These are phyloP conservation scores for Andinoacara biseriatus DNA, from an alignment of 2,113 vertebrate genomes.

Conservation along the genomic window DNA sequence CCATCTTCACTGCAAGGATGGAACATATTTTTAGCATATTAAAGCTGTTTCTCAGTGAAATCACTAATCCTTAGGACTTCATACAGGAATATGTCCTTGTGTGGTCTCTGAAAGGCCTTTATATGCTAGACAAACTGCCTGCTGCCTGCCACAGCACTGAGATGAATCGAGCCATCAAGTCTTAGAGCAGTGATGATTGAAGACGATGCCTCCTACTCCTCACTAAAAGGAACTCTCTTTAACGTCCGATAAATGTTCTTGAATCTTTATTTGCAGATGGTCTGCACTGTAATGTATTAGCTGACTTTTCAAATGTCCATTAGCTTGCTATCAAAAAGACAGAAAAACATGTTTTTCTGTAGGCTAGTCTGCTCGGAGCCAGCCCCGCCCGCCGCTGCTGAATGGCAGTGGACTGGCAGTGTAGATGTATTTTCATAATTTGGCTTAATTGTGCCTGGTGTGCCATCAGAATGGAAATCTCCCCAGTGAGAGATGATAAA, in stretches of 20 bases:
- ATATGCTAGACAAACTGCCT: conserved; percentile 60
- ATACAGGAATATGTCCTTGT: conserved; percentile 68
- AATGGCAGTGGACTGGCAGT: conserved; percentile 57
- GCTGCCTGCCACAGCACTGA: conserved; percentile 34
- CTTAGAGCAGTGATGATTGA: conserved; percentile 55
- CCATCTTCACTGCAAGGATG: conserved; percentile 52
- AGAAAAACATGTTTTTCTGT: conserved; percentile 50
- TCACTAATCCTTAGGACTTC: conserved; percentile 57
- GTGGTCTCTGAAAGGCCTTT: conserved; percentile 60
- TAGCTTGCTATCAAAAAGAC: conserved; percentile 39
- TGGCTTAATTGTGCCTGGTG: conserved; percentile 77
- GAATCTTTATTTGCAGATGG: conserved; percentile 42
- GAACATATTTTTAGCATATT: conserved; percentile 70
- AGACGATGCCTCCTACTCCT: conserved; percentile 18
- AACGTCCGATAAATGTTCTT: conserved; percentile 28
- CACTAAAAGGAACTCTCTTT: conserved; percentile 34
- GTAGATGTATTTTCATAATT: conserved; percentile 79
- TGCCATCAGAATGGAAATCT: conserved; percentile 76
- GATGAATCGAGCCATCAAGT: conserved; percentile 60
- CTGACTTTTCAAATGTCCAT: conserved; percentile 49
- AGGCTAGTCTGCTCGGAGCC: conserved; percentile 43
- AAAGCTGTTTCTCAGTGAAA: conserved; percentile 68
- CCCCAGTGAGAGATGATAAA: conserved; percentile 69
- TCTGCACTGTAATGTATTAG: conserved; percentile 34
- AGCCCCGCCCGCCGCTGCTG: conserved; percentile 11